Conservation (phyloP, 2,113 vertebrate species). For the Osmerus mordax region DNA sequence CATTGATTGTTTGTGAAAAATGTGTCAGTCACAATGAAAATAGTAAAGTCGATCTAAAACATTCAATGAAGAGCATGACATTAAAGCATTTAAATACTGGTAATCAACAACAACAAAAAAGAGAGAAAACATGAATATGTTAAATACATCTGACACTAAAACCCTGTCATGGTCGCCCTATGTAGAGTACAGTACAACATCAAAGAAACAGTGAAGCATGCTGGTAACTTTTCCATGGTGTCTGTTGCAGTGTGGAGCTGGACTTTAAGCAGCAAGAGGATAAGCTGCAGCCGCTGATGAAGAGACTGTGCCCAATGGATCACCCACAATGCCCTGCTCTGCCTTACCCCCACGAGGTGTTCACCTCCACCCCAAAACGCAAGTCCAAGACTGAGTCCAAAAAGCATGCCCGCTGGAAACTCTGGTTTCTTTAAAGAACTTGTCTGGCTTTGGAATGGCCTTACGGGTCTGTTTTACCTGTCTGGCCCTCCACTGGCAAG, state of each 20-base stretch:
- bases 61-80: background rate
- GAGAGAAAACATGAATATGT: no score
- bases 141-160: no score
- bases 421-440: slow-evolving; percentile 92
- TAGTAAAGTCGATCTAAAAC: no score
- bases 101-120: background rate
- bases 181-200: no score
- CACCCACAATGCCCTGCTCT: slow-evolving; percentile 88
- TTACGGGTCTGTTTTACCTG: slow-evolving; percentile 23
- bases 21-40: no score
- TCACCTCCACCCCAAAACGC: slow-evolving; percentile 93
- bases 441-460: slow-evolving; percentile 35
- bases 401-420: slow-evolving; percentile 98
- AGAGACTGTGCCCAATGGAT: slow-evolving; percentile 87
- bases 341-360: slow-evolving; percentile 94
- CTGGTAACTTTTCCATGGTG: slow-evolving; percentile 28
- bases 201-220: no score
- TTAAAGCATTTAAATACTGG: background rate
- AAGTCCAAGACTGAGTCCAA: slow-evolving; percentile 98
- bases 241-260: slow-evolving; percentile 85
- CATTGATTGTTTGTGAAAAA: background rate
- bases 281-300: slow-evolving; percentile 93
- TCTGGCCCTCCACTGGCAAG: slow-evolving; percentile 55
- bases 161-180: no score
- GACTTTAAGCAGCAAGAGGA: slow-evolving; percentile 98